phyloP scores from a whole-genome alignment of 1,140 invertebrate species.

The Cyphomyrmex costatus region DNA sequence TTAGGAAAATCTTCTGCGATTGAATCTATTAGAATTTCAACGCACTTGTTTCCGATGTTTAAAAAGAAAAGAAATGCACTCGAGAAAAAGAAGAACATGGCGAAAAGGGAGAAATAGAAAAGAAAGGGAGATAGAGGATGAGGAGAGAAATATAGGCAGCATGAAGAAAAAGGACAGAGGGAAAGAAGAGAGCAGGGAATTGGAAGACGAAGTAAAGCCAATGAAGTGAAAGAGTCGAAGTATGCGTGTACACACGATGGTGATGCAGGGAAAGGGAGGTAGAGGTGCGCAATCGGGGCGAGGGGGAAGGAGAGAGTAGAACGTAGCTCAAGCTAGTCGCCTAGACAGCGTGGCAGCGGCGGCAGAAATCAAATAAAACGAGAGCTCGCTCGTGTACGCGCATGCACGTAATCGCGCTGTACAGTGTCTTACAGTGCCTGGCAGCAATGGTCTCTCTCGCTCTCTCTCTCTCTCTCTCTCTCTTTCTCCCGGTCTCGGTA shows the following conservation, averaged over 20 bases:
- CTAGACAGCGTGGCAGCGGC: constrained; percentile 84
- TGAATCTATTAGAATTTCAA: too few relatives aligned
- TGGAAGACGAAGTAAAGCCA: constrained; percentile 20
- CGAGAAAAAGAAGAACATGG: background rate
- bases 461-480: background rate
- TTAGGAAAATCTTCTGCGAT: too few relatives aligned
- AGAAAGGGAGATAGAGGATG: background rate
- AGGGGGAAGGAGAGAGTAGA: constrained; percentile 66
- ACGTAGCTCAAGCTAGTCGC: constrained; percentile 75
- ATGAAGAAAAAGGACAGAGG: background rate
- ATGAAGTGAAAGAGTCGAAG: constrained; percentile 44
- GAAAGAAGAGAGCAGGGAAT: constrained; percentile 41
- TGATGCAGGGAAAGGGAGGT: constrained; percentile 45
- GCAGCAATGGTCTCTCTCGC: constrained; percentile 10
- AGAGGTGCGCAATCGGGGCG: constrained; percentile 43
- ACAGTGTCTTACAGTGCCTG: constrained; percentile 16
- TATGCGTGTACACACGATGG: constrained; percentile 33
- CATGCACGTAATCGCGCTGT: constrained; percentile 66
- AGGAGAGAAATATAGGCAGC: background rate
- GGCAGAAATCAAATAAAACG: constrained; percentile 80
- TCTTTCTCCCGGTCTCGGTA: background rate
- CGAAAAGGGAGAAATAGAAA: constrained; percentile 6
- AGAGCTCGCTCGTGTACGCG: constrained; percentile 72
- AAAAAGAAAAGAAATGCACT: background rate
- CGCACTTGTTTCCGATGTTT: too few relatives aligned